Conservation (phyloP, 2,797 vertebrate genomes). For the Gymnoscopelus braueri region DNA sequence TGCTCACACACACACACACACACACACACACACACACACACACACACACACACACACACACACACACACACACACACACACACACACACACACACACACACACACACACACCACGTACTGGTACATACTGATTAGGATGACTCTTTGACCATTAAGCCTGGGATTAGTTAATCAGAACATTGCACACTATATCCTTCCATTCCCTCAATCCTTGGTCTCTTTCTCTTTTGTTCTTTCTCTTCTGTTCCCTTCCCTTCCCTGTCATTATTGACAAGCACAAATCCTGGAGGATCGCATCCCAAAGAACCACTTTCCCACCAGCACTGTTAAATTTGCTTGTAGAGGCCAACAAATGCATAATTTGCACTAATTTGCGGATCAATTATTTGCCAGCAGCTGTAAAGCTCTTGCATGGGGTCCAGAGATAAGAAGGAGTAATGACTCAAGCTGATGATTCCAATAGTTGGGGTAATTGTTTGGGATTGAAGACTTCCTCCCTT, state of each 20-base stretch:
- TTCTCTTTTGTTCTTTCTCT: conserved; percentile 52
- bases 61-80: conserved; percentile 11
- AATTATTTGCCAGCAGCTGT: conserved; percentile 63
- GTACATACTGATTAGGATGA: conserved; percentile 15
- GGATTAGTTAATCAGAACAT: conserved; percentile 45
- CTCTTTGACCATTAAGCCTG: conserved; percentile 53
- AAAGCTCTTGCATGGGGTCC: conserved; percentile 46
- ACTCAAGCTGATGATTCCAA: conserved; percentile 34
- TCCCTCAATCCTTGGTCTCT: conserved; percentile 52
- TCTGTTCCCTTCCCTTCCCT: conserved; percentile 15
- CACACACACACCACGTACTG: conserved; percentile 1
- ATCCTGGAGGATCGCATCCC: conserved; percentile 59
- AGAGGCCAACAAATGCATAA: conserved; percentile 62
- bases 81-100: conserved; percentile 12
- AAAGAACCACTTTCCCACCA: conserved; percentile 65
- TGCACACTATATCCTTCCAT: conserved; percentile 54
- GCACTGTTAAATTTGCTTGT: conserved; percentile 25
- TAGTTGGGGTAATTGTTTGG: conserved; percentile 39
- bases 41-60: not conserved
- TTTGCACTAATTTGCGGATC: conserved; percentile 69
- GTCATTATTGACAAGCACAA: conserved; percentile 63
- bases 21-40: conserved; percentile 10
- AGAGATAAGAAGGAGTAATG: conserved; percentile 39
- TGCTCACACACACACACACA: conserved; percentile 5
- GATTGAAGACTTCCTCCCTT: conserved; percentile 27